Base-by-base conservation (phyloP, 2,797 vertebrate genomes). In the Urosaurus nigricauda region DNA sequence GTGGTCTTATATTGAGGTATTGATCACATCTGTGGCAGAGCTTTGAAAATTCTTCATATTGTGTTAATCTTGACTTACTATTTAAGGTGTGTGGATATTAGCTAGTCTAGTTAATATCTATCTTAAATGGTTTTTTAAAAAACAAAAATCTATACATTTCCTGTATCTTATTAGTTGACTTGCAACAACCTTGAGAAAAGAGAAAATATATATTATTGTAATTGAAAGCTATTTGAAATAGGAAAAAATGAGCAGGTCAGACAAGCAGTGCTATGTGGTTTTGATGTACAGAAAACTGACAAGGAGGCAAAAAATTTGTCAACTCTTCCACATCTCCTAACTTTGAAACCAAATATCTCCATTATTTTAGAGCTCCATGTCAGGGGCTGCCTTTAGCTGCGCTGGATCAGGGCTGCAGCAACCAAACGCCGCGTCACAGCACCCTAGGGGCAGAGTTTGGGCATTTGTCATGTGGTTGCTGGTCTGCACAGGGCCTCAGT, bases 131-230 rank as follows among this genome's bases (percentile, higher is more conserved):
- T 2, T 65, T 79, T 83, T 74, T 60, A 65, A 84, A 32, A 19
- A 68, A 51, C 8, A 7, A 51, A 51, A 60, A 68, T 90, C 90
- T 91, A 32, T 85, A 88, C 91, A 87, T 90, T 58, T 90, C 56
- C 94, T 91, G 74, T 68, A 29, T 63, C 7, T 63, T 63, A 19
- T 24, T 5, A 6, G 21, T 63, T 63, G 17, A 21, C 58, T 19
- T 60, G 58, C 5, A 60, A 21, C n/a, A 73, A 56, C 58, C 90
- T 35, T 24, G 75, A 85, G 24, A 91, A 87, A 75, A 90, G 85
- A 7, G 65, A 26, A 16, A 47, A 47, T 4, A 47, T 47, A 24
- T 4, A 13, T 35, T 17, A 5, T 63, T 11, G 35, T 60, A 37
- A 21, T 16, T 29, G 24, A 24, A 13, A 83, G 21, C 60, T 47